Base-by-base conservation (phyloP, 1,140 invertebrate species). In the Trypoxylus dichotomus region DNA sequence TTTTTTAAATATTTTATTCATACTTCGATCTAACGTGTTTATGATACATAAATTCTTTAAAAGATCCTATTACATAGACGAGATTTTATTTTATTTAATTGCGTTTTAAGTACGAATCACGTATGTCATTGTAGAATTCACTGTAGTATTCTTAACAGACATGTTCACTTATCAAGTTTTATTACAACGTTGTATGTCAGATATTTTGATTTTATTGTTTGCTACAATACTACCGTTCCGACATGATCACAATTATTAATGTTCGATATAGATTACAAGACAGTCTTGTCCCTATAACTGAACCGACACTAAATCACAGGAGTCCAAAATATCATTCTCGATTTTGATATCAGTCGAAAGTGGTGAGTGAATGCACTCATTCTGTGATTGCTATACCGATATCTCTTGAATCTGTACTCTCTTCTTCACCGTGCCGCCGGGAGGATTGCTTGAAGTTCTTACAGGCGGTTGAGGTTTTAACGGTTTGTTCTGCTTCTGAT, bases 331-430 rank as follows among this genome's bases (percentile, higher is more conserved):
- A 68, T 84, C 82, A 37, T 79, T 78, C 60, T 84, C 82, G 0
- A 80, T 81, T 19, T 82, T 83, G 29, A 82, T 77, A 75, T 84
- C 84, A 1, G 82, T 82, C 76, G 81, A 80, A 63, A 47, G 78
- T 41, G 75, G 68, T 25, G 77, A 78, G 58, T 37, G 74, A 68
- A 74, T 15, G 77, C 74, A 76, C 78, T 78, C 78, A 29, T 79
- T 80, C 76, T 72, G 29, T 79, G 78, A 79, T 76, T 88, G 89
- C 88, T 90, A 91, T 89, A 91, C 90, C 47, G 90, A 89, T 83
- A 91, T 91, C 82, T 91, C 91, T 85, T 91, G 90, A 79, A 91
- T 91, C 85, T 91, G 91, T 76, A 91, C 90, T 76, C 90, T 86
- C 87, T 91, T 91, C 83, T 91, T 91, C 74, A 90, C 85, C 0